Conservation (phyloP, 2,113 vertebrate genomes). For the Toxostoma redivivum region DNA sequence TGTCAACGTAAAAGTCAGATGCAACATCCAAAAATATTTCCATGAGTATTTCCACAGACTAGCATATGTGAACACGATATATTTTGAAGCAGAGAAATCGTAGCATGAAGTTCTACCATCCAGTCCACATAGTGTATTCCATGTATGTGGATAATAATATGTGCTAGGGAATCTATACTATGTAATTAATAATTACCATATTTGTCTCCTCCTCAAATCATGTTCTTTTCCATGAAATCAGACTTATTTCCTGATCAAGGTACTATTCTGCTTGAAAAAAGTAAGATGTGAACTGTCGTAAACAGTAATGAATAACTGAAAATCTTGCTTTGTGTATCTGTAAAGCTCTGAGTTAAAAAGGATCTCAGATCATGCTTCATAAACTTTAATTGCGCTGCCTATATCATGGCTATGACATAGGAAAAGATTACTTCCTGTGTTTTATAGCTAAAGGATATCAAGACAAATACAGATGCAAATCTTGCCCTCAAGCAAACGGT, state of each 20-base stretch:
- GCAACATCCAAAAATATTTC: background rate
- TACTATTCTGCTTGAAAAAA: background rate
- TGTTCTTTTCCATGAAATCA: background rate
- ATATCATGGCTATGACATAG: background rate
- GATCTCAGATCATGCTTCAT: slow-evolving; percentile 4
- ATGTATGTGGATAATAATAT: background rate
- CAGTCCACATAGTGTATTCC: background rate
- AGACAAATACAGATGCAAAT: slow-evolving; percentile 10
- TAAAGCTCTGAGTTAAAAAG: background rate
- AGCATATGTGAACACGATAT: background rate
- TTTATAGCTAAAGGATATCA: slow-evolving; percentile 5
- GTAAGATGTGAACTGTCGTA: background rate
- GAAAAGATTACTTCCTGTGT: slow-evolving; percentile 14
- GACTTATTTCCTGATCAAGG: background rate
- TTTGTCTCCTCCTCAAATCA: background rate
- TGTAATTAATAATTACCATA: background rate
- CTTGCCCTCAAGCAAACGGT: background rate
- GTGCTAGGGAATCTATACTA: background rate
- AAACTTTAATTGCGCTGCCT: slow-evolving; percentile 45
- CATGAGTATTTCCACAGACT: background rate
- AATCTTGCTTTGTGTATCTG: slow-evolving; percentile 2
- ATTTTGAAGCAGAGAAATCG: background rate
- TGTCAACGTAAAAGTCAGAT: background rate
- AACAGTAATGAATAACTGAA: background rate
- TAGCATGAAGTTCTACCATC: background rate